Conservation (phyloP, 2,888 invertebrate genomes). For the Empis stercorea region DNA sequence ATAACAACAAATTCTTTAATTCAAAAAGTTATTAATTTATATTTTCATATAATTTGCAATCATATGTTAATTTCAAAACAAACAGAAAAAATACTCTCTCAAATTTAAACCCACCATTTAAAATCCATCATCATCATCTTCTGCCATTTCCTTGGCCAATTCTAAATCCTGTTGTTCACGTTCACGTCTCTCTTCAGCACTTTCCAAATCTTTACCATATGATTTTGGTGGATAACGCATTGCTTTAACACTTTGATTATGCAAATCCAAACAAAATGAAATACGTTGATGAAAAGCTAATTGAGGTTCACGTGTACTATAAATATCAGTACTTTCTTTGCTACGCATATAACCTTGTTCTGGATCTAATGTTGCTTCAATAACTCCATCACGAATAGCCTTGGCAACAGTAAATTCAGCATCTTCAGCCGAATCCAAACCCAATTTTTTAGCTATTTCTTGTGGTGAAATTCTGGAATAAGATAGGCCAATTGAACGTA, state of each 20-base stretch:
- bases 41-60: too few species aligned
- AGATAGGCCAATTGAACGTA: constrained; percentile 88
- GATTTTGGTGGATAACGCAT: constrained; percentile 99
- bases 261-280: constrained; percentile 92
- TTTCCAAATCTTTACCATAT: constrained; percentile 95
- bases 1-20: too few species aligned
- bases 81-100: too few species aligned
- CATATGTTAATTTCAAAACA: too few species aligned
- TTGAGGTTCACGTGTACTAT: constrained; percentile 92
- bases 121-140: constrained; percentile 94
- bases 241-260: constrained; percentile 98
- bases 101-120: constrained; percentile 16
- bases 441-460: constrained; percentile 88
- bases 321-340: constrained; percentile 93
- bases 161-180: constrained; percentile 97
- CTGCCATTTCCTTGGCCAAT: constrained; percentile 99
- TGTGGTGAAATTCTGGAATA: constrained; percentile 92
- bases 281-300: constrained; percentile 94
- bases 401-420: constrained; percentile 99
- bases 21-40: too few species aligned
- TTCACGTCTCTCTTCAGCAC: constrained; percentile 90
- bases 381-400: constrained; percentile 95
- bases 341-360: constrained; percentile 94
- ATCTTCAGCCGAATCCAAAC: constrained; percentile 90
- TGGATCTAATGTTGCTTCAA: constrained; percentile 93